Percentiles rank a stretch among this genome's conserved stretches.
These are phyloP conservation scores for Caenorhabditis japonica DNA, from an alignment of 2,888 invertebrate species.

Conservation along the genomic window DNA sequence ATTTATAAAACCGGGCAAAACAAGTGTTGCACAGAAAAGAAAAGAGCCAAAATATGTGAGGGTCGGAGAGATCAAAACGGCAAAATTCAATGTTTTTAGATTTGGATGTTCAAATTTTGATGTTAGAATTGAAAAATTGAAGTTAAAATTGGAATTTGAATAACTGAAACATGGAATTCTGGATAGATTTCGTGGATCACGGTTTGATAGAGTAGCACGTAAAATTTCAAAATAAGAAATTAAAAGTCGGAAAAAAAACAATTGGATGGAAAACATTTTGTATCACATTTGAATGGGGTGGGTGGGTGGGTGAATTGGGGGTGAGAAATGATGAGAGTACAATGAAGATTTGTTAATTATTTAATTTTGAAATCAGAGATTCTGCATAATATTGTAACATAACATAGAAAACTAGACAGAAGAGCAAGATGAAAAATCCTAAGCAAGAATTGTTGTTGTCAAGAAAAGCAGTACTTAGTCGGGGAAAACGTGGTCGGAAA, in stretches of 20 bases:
- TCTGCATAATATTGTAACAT: not conserved
- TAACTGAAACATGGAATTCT: too few species aligned
- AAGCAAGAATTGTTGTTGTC: not conserved
- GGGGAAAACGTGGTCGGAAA: slow-evolving; percentile 9
- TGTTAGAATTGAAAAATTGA: not conserved
- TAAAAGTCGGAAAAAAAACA: too few species aligned
- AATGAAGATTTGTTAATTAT: too few species aligned
- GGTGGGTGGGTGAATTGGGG: not conserved
- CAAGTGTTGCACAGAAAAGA: not conserved
- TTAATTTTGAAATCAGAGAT: too few species aligned
- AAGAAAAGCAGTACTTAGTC: too few species aligned
- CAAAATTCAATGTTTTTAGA: not conserved
- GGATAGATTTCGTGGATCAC: too few species aligned
- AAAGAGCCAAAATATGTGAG: not conserved
- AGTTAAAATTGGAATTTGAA: not conserved
- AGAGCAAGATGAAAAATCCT: not conserved
- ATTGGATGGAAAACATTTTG: not conserved
- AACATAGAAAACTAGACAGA: not conserved
- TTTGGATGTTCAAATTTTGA: not conserved
- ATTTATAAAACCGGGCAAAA: not conserved
- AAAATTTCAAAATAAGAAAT: too few species aligned
- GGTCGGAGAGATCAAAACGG: not conserved
- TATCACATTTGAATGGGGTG: slow-evolving; percentile 2
- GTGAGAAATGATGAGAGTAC: not conserved
- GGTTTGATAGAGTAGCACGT: too few species aligned